phyloP scores from a whole-genome alignment of 2,888 invertebrate species.

The Tetropium fuscum region DNA sequence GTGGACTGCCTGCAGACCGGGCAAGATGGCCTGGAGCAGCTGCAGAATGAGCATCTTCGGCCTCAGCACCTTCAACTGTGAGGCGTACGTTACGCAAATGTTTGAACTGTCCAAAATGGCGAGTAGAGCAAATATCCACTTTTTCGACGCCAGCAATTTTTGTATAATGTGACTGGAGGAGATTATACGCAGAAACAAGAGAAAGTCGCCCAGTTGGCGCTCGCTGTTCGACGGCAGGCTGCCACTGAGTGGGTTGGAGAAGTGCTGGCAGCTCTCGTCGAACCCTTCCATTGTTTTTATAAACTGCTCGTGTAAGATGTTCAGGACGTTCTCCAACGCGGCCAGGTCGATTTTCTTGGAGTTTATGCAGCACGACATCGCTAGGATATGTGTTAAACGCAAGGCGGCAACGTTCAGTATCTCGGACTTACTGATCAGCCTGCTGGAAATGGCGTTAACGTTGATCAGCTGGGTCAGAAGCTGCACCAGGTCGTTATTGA shows the following conservation, averaged over 20 bases:
- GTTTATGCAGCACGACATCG: conserved; percentile 69
- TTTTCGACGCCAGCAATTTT: conserved; percentile 65
- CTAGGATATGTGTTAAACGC: conserved; percentile 69
- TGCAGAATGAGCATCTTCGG: conserved; percentile 69
- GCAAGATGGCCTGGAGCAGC: conserved; percentile 68
- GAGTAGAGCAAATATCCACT: conserved; percentile 69
- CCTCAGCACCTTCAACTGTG: conserved; percentile 65
- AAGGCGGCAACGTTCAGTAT: conserved; percentile 67
- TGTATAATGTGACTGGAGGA: conserved; percentile 66
- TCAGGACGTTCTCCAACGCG: conserved; percentile 68
- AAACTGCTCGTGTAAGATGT: conserved; percentile 69
- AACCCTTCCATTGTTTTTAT: conserved; percentile 49
- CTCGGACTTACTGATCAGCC: conserved; percentile 53
- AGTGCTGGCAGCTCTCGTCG: conserved; percentile 44
- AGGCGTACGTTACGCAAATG: conserved; percentile 44
- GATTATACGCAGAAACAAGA: conserved; percentile 70
- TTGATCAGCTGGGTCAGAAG: conserved; percentile 62
- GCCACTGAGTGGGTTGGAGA: conserved; percentile 32
- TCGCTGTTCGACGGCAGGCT: conserved; percentile 54
- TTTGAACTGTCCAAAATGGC: conserved; percentile 60
- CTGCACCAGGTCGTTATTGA: conserved; percentile 69
- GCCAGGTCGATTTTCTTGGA: conserved; percentile 66
- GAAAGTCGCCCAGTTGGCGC: conserved; percentile 68
- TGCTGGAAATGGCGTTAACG: conserved; percentile 32
- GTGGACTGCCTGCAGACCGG: conserved; percentile 59